A percentile compares a stretch with the other conserved stretches of the same genome.
Conservation (phyloP, 1,140 invertebrate species). For the Odontomachus brunneus region DNA sequence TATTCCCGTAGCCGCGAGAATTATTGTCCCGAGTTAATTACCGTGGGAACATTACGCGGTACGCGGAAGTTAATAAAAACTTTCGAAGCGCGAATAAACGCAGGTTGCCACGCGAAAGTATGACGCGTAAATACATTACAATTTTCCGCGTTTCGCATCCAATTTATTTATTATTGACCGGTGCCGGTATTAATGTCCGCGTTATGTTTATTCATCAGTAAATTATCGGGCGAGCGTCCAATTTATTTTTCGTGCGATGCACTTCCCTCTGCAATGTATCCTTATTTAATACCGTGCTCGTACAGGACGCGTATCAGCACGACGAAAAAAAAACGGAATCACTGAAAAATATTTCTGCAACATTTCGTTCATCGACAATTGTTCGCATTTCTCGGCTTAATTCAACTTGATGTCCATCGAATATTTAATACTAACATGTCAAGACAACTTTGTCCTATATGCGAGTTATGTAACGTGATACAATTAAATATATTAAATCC, state of each 20-base stretch:
- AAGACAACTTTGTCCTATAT: background rate
- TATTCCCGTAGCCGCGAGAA: slow-evolving; percentile 88
- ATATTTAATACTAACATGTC: background rate
- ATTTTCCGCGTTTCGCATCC: slow-evolving; percentile 62
- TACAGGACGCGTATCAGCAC: slow-evolving; percentile 1
- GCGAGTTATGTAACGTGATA: background rate
- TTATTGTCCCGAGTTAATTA: slow-evolving; percentile 70
- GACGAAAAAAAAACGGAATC: slow-evolving; percentile 52
- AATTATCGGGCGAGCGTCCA: slow-evolving; percentile 60
- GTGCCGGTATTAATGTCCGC: slow-evolving; percentile 55
- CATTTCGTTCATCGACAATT: background rate
- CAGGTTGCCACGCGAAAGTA: slow-evolving; percentile 54
- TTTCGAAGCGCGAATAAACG: slow-evolving; percentile 58
- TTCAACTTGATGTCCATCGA: background rate
- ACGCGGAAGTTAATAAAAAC: slow-evolving; percentile 64
- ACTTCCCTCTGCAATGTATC: slow-evolving; percentile 42
- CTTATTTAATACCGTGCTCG: slow-evolving; percentile 45
- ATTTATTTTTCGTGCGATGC: slow-evolving; percentile 59
- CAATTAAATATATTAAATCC: background rate
- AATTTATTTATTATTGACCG: slow-evolving; percentile 65
- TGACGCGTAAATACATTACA: slow-evolving; percentile 64
- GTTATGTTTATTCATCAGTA: slow-evolving; percentile 62
- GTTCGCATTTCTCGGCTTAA: background rate
- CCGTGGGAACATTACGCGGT: slow-evolving; percentile 60
- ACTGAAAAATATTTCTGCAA: slow-evolving; percentile 4